Conservation (phyloP, 2,113 vertebrate genomes). For the Laticauda laticaudata region DNA sequence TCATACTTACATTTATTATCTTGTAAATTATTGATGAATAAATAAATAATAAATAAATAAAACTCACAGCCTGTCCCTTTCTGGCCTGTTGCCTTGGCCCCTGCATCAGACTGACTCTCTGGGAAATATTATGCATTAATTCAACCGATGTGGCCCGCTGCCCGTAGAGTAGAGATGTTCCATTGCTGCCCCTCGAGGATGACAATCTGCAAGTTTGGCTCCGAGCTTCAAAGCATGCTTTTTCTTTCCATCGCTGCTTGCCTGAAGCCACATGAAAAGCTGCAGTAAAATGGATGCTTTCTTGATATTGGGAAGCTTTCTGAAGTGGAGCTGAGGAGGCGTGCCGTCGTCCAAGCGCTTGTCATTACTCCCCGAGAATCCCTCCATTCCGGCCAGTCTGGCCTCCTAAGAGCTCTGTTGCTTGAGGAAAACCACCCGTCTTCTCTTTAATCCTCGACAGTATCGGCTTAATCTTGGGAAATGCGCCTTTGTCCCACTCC, state of each 20-base stretch:
- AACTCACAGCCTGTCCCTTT: neutral
- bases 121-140: neutral
- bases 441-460: neutral
- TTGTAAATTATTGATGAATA: too few species aligned
- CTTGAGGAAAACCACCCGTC: conserved; percentile 9
- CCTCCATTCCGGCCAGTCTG: neutral
- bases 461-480: conserved; percentile 17
- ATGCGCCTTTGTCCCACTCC: conserved; percentile 6
- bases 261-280: conserved; percentile 23
- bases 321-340: neutral
- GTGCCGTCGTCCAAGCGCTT: neutral
- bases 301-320: conserved; percentile 15
- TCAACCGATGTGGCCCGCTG: neutral
- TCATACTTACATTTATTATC: too few species aligned
- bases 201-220: conserved; percentile 28
- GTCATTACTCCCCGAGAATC: neutral
- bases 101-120: neutral
- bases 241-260: neutral
- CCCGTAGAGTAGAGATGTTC: neutral
- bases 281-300: conserved; percentile 19
- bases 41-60: neutral
- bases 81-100: neutral
- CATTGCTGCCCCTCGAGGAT: conserved; percentile 27
- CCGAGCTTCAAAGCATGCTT: conserved; percentile 24
- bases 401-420: conserved; percentile 19